Percentiles rank a stretch among this genome's conserved stretches.
These are phyloP conservation scores for Pseudomyrmex dendroicus DNA, from an alignment of 1,140 invertebrate species.

Conservation along the genomic window DNA sequence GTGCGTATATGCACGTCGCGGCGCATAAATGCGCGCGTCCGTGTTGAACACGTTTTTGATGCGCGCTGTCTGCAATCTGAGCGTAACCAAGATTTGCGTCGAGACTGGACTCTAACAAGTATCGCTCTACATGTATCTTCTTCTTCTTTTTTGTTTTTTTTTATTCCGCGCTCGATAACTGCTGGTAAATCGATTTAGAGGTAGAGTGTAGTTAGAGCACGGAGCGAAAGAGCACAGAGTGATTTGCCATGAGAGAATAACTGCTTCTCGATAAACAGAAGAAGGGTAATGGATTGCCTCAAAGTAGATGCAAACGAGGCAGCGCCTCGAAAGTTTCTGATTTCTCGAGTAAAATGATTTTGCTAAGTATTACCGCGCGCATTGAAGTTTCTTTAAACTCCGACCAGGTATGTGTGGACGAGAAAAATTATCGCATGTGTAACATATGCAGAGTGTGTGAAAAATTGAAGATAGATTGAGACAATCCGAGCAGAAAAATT, in stretches of 20 bases:
- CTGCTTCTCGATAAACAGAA: neutral
- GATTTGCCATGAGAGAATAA: constrained; percentile 5
- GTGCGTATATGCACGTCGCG: neutral
- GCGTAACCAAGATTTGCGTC: neutral
- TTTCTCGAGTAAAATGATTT: constrained; percentile 8
- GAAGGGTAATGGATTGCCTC: neutral
- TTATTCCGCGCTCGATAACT: constrained; percentile 1
- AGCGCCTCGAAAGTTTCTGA: neutral
- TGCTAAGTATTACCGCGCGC: constrained; percentile 11
- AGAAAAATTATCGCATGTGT: too few relatives aligned
- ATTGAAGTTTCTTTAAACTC: constrained; percentile 34
- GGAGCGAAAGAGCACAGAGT: neutral
- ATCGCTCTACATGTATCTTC: neutral
- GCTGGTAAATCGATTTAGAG: constrained; percentile 7
- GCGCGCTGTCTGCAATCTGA: constrained; percentile 14
- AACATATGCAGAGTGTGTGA: too few relatives aligned
- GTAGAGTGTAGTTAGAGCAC: neutral
- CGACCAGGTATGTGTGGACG: neutral
- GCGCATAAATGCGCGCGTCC: neutral
- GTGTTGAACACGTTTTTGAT: constrained; percentile 35
- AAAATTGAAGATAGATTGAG: too few relatives aligned
- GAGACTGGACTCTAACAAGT: neutral
- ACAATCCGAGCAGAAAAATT: too few relatives aligned
- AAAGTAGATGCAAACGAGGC: neutral
- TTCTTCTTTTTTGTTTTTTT: neutral